Evolutionary conservation across 2,888 invertebrate genomes (phyloP), one percentile per base, ranked within the genome.

Genomic region (Pyrgus malvae): DNA sequence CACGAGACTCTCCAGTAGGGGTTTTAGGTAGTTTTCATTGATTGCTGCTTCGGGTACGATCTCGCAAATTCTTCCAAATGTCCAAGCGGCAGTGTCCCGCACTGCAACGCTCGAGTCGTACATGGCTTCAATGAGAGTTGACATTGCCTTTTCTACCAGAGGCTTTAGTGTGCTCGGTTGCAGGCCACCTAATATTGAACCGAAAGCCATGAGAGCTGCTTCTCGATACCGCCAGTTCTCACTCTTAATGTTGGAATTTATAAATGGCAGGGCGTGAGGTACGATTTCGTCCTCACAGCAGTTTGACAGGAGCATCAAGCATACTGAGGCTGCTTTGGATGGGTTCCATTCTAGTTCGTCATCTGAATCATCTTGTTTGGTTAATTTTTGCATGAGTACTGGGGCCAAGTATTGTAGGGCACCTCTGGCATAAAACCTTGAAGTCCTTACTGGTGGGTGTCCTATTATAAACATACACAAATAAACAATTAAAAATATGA

Each of bases 301-400:
- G 41, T 97, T 96, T 14, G 99, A 97, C 65, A 99, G 91, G 42
- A 99, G 91, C 98, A 99, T 99, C 19, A 99, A 91, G 79, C 99
- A 99, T 2, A 99, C 99, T 27, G 99, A 98, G 2, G 99, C 98
- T 0, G 99, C 99, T 91, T 99, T 99, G 65, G 98, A 97, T 0
- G 99, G 99, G 84, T 98, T 99, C 99, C 99, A 99, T 71, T 98
- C 99, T 74, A 99, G 97, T 79, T 99, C 99, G 83, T 99, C 99
- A 76, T 99, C 99, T 67, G 95, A 93, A 78, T 99, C 99, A 76
- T 98, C 97, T 90, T 99, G 99, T 82, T 98, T 98, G 5, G 99
- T 98, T 23, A 99, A 90, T 73, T 97, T 97, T 70, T 96, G 95
- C 89, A 98, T 95, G 8, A 99, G 91, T 41, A 99, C 96, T 9